phyloP scores from a whole-genome alignment of 2,113 vertebrate genomes.

The Zingel zingel region DNA sequence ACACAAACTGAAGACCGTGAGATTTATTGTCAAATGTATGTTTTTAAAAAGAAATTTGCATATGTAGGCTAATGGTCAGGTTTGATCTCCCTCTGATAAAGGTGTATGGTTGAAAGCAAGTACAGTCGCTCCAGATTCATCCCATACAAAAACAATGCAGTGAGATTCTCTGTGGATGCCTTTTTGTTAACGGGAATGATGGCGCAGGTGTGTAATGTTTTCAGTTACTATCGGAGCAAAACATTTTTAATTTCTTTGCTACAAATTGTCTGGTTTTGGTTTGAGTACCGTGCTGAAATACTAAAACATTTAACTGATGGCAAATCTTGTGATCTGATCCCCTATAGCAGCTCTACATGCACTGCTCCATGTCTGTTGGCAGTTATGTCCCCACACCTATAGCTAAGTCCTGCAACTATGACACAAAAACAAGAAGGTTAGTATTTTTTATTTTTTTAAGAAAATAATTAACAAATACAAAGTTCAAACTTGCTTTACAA shows the following conservation, averaged over 20 bases:
- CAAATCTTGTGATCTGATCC: not conserved
- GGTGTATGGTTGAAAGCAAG: slow-evolving; percentile 80
- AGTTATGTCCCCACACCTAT: slow-evolving; percentile 49
- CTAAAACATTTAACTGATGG: not conserved
- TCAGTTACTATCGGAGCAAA: not conserved
- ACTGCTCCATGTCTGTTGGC: slow-evolving; percentile 76
- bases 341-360: slow-evolving; percentile 78
- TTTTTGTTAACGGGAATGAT: slow-evolving; percentile 72
- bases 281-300: not conserved
- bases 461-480: not conserved
- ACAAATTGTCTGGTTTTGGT: not conserved
- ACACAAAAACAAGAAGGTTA: slow-evolving; percentile 61
- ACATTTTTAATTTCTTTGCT: not conserved
- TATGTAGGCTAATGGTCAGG: too few species aligned
- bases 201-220: slow-evolving; percentile 60
- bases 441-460: not conserved
- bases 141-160: slow-evolving; percentile 52
- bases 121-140: slow-evolving; percentile 74
- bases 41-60: fast-evolving
- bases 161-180: slow-evolving; percentile 81
- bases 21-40: not conserved
- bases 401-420: slow-evolving; percentile 81
- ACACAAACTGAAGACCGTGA: not conserved
- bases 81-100: slow-evolving; percentile 35
- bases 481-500: not conserved